phyloP scores from a whole-genome alignment of 2,888 invertebrate genomes.

The Stratiomys singularior region DNA sequence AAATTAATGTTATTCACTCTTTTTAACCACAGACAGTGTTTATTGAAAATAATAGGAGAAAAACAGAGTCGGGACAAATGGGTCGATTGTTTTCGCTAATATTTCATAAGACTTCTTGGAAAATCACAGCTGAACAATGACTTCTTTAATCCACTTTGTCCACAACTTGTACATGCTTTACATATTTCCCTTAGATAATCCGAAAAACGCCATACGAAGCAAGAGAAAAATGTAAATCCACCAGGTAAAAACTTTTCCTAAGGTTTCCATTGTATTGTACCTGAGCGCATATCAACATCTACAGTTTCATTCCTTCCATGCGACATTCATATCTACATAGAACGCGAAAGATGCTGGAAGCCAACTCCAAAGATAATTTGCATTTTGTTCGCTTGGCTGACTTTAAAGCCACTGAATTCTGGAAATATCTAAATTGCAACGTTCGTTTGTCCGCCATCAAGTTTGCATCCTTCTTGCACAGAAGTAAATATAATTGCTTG shows the following conservation, averaged over 20 bases:
- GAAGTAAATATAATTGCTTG: too few relatives aligned
- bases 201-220: neutral
- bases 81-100: too few relatives aligned
- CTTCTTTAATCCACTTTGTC: neutral
- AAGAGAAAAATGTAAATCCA: neutral
- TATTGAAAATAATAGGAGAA: too few relatives aligned
- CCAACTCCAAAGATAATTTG: slow-evolving; percentile 17
- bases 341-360: neutral
- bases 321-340: neutral
- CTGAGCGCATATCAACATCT: too few relatives aligned
- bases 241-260: too few relatives aligned
- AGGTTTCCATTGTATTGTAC: too few relatives aligned
- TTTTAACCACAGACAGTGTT: too few relatives aligned
- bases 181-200: neutral
- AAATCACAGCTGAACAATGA: neutral
- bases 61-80: too few relatives aligned
- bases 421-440: slow-evolving; percentile 23
- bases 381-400: slow-evolving; percentile 30
- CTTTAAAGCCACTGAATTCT: neutral
- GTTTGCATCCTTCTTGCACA: neutral
- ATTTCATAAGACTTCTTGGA: too few relatives aligned
- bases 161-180: neutral
- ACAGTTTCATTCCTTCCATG: neutral
- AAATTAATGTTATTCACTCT: too few relatives aligned
- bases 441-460: neutral